These are phyloP conservation scores for Diglossa brunneiventris DNA, from an alignment of 2,113 vertebrate genomes.

Conservation along the genomic window DNA sequence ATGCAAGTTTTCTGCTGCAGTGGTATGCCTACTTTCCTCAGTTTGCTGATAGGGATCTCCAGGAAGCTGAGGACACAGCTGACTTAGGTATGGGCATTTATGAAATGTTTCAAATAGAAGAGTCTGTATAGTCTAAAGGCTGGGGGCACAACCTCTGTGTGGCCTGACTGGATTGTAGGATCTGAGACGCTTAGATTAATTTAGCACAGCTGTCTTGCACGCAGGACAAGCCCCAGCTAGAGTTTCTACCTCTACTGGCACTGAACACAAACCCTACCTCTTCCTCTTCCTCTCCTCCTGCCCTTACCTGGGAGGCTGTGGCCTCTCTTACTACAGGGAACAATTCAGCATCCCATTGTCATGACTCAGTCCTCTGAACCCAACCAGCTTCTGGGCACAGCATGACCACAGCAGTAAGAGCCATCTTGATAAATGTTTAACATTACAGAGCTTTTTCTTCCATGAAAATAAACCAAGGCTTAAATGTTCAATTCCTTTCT, in stretches of 20 bases:
- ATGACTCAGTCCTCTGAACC: not conserved
- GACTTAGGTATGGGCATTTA: not conserved
- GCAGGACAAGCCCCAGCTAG: not conserved
- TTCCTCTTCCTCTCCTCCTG: not conserved
- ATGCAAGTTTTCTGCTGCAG: not conserved
- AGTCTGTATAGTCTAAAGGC: not conserved
- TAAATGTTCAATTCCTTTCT: conserved; percentile 11
- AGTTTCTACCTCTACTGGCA: not conserved
- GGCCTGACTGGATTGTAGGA: not conserved
- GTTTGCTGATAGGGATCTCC: not conserved
- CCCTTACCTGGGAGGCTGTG: not conserved
- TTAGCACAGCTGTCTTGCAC: not conserved
- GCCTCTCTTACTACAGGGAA: not conserved
- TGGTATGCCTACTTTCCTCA: not conserved
- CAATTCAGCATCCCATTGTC: not conserved
- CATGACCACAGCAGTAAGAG: not conserved
- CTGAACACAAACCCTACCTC: not conserved
- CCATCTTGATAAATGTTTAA: conserved; percentile 24
- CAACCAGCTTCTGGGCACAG: not conserved
- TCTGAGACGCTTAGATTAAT: not conserved
- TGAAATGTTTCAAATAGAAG: not conserved
- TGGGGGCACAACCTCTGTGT: not conserved
- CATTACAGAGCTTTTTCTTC: not conserved
- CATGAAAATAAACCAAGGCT: not conserved
- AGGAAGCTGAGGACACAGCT: not conserved